Percentiles rank a stretch among this genome's conserved stretches.
Conservation (phyloP, 2,113 vertebrate species). For the Hypocryptadius cinnamomeus region DNA sequence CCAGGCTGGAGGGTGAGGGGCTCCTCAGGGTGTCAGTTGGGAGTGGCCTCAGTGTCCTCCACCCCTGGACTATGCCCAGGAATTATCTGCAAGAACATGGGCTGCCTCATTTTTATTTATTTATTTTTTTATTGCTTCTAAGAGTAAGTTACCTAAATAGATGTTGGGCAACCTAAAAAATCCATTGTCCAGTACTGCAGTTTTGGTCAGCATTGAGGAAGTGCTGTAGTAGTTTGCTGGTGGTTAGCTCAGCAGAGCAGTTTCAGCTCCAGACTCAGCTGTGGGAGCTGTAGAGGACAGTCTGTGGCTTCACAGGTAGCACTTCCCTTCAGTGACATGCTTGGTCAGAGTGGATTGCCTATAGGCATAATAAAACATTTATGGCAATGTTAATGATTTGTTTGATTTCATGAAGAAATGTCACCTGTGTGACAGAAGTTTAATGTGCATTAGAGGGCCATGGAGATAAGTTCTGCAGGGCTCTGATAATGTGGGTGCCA, state of each 20-base stretch:
- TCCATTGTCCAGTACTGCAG: neutral
- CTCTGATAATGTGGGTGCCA: neutral
- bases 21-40: fast-evolving
- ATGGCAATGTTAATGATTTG: neutral
- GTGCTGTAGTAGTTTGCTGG: neutral
- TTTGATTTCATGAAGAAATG: neutral
- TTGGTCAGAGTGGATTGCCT: neutral
- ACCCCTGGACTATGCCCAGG: neutral
- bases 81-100: neutral
- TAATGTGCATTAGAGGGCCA: neutral
- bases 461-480: neutral
- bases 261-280: neutral
- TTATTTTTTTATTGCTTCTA: neutral
- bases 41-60: neutral
- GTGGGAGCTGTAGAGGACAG: neutral
- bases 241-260: neutral
- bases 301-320: fast-evolving
- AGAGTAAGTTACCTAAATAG: neutral
- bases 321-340: neutral
- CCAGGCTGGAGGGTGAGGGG: fast-evolving
- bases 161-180: neutral
- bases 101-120: neutral
- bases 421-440: neutral
- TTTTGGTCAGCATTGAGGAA: neutral
- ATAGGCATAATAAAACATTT: neutral